These are phyloP conservation scores for Nysson spinosus DNA, from an alignment of 2,888 invertebrate genomes.

Conservation along the genomic window DNA sequence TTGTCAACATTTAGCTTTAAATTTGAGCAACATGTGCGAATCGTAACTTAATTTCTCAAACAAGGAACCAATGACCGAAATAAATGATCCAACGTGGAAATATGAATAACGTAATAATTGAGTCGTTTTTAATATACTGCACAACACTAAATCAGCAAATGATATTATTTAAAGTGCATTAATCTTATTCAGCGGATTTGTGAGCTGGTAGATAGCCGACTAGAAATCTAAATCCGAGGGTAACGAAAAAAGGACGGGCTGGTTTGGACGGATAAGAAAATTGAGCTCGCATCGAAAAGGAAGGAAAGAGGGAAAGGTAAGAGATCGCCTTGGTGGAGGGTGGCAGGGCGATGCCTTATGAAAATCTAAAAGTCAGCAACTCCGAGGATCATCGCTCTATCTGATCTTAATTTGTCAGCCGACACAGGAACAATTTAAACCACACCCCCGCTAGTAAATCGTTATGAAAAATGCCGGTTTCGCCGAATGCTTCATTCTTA, in stretches of 20 bases:
- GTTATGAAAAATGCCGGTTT: constrained; percentile 45
- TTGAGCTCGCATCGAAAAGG: constrained; percentile 54
- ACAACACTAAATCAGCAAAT: too few species aligned
- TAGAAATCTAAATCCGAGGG: not conserved
- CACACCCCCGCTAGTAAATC: constrained; percentile 54
- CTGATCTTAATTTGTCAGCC: constrained; percentile 75
- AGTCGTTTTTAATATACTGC: too few species aligned
- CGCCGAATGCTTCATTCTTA: constrained; percentile 2
- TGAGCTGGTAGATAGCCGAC: not conserved
- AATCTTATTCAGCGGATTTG: not conserved
- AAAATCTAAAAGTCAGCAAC: constrained; percentile 75
- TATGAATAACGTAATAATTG: too few species aligned
- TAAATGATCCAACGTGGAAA: too few species aligned
- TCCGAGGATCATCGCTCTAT: constrained; percentile 73
- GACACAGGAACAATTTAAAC: constrained; percentile 60
- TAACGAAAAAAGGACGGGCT: constrained; percentile 29
- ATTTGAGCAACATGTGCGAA: too few species aligned
- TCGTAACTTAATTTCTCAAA: too few species aligned
- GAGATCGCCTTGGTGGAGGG: constrained; percentile 36
- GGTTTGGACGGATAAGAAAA: constrained; percentile 68
- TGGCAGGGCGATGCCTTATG: constrained; percentile 58
- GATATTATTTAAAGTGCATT: not conserved
- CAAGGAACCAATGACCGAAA: too few species aligned
- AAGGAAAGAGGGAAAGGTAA: constrained; percentile 29
- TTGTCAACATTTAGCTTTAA: too few species aligned